These are phyloP conservation scores for Euleptes europaea DNA, from an alignment of 2,113 vertebrate genomes.

Conservation along the genomic window DNA sequence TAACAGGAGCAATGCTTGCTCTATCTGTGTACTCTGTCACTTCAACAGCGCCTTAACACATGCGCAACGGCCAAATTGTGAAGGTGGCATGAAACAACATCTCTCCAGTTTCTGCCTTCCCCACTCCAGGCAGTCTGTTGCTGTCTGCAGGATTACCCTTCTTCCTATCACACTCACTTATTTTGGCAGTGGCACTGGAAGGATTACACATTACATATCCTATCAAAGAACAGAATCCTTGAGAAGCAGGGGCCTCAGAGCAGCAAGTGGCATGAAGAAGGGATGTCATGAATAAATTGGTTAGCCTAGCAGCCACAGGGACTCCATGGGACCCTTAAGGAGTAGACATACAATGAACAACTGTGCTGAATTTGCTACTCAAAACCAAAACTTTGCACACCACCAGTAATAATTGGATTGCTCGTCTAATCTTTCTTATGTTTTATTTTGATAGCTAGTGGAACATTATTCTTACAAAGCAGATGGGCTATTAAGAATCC, in stretches of 20 bases:
- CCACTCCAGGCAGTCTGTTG: not conserved
- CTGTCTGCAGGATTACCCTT: not conserved
- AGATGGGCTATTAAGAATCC: conserved; percentile 88
- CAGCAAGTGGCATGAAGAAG: not conserved
- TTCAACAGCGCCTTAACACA: too few species aligned
- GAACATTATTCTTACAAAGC: conserved; percentile 98
- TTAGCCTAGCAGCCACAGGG: not conserved
- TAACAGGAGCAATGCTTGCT: too few species aligned
- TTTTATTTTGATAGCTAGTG: conserved; percentile 80
- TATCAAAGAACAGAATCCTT: not conserved
- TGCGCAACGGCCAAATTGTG: not conserved
- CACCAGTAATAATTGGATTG: not conserved
- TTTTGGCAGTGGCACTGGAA: too few species aligned
- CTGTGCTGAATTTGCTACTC: not conserved
- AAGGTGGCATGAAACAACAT: not conserved
- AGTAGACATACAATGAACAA: not conserved
- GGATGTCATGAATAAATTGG: too few species aligned
- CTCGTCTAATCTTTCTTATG: not conserved
- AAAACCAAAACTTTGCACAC: not conserved
- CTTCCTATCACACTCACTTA: not conserved
- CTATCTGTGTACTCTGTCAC: too few species aligned
- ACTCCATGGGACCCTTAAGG: too few species aligned
- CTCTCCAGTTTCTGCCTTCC: not conserved
- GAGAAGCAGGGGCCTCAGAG: not conserved
- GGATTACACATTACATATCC: too few species aligned